Evolutionary conservation across 2,113 vertebrate species (phyloP).

Genomic region (Galemys pyrenaicus): DNA sequence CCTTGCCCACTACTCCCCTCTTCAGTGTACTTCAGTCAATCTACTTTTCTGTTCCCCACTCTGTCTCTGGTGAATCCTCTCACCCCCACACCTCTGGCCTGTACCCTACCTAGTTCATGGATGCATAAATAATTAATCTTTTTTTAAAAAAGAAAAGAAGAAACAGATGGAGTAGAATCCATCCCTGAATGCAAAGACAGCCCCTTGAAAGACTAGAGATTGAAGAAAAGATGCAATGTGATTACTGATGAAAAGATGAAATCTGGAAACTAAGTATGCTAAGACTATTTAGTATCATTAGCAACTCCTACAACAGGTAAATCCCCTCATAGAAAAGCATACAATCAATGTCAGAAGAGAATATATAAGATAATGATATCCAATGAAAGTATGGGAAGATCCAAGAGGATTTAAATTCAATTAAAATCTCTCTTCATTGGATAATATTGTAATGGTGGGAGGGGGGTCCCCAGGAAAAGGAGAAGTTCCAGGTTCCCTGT

Average conservation of each 20-base stretch:
- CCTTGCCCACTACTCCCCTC: too few relatives aligned
- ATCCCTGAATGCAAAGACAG: not conserved
- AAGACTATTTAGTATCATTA: not conserved
- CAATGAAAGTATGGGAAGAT: not conserved
- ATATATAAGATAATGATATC: not conserved
- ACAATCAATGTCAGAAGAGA: not conserved
- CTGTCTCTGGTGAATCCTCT: too few relatives aligned
- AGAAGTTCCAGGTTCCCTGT: too few relatives aligned
- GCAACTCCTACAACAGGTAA: not conserved
- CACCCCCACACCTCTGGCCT: too few relatives aligned
- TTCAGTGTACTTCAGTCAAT: too few relatives aligned
- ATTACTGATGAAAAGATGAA: not conserved
- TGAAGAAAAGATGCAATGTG: not conserved
- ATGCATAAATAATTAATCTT: too few relatives aligned
- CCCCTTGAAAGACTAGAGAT: not conserved
- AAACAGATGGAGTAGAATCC: not conserved
- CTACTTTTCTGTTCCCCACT: too few relatives aligned
- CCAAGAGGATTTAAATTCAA: not conserved
- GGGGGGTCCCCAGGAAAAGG: too few relatives aligned
- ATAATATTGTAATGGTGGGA: too few relatives aligned
- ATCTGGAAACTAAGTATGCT: not conserved
- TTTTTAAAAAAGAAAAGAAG: not conserved
- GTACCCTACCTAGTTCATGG: too few relatives aligned
- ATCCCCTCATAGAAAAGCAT: not conserved
- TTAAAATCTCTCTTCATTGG: not conserved